Conservation (phyloP, 2,113 vertebrate species). For the Oceanodroma tethys region DNA sequence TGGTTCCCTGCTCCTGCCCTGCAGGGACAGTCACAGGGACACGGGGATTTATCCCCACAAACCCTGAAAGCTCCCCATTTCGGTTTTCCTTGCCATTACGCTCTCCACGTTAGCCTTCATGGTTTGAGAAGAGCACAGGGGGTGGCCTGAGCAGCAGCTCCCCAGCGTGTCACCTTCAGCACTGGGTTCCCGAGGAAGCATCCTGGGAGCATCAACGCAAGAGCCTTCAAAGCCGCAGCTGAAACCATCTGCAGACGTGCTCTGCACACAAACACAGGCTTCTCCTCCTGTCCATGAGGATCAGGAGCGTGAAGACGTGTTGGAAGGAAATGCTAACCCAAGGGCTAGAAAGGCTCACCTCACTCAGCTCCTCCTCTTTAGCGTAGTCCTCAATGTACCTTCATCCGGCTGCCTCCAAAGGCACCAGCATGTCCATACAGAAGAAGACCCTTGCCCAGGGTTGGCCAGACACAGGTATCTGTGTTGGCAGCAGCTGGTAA, state of each 20-base stretch:
- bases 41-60: not conserved
- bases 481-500: not conserved
- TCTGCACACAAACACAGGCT: not conserved
- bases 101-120: accelerated
- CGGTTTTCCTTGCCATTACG: not conserved
- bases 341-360: not conserved
- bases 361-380: not conserved
- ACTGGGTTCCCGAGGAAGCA: not conserved
- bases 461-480: not conserved
- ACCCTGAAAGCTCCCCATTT: not conserved
- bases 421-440: accelerated
- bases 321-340: not conserved
- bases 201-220: not conserved
- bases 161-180: not conserved
- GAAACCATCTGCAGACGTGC: not conserved
- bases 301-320: accelerated
- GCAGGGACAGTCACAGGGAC: not conserved
- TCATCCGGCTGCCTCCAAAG: not conserved
- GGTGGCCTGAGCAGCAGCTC: not conserved
- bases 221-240: not conserved
- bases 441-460: not conserved
- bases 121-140: not conserved
- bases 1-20: not conserved
- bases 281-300: not conserved
- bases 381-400: not conserved